Base-by-base conservation (phyloP, 2,113 vertebrate species). In the Pimephales promelas region DNA sequence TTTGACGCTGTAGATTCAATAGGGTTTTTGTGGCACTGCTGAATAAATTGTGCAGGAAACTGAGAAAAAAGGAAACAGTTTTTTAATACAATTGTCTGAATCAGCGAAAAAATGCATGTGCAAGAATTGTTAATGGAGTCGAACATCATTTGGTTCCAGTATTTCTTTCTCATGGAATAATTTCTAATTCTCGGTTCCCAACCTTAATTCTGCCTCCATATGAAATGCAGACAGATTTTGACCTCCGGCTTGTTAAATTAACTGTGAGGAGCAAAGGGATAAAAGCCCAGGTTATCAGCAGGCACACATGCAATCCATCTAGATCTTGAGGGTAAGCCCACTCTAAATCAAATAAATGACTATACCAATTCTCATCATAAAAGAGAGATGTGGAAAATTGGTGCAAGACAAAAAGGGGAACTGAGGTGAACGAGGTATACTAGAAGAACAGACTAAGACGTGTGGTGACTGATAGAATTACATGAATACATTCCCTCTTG, bases 261-360 rank as follows among this genome's bases (percentile, higher is more conserved):
- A 45, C 56, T 62, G 56, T 20, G 56, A 77, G 28, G 49, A 76
- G 73, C 49, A 56, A 10, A 28, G 14, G 62, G 22, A 77, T 77
- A 77, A 79, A 61, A 22, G 31, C 54, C 56, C 34, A 45, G 36
- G n/a, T 4, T 43, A 40, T 76, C 31, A 34, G 52, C 52, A 57
- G 28, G 74, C 74, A 77, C 74, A 77, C 22, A 16, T 31, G 74
- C 31, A 77, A 40, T 40, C 54, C 52, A 49, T 73, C 24, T 49
- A 26, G 36, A 14, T 71, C 20, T 71, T 45, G 40, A 71, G 22
- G 22, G 11, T 10, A 45, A 45, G 22, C 68, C n/a, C 34, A 43
- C 4, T 43, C 24, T 5, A 71, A 71, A 45, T 6, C 22, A 43
- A 11, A 22, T 43, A 71, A 43, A 75, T 54, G 26, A 75, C 72